Percentiles rank a stretch among this genome's conserved stretches.
Evolutionary conservation across 1,140 invertebrate species (phyloP).

Genomic region (Trichonephila clavata): DNA sequence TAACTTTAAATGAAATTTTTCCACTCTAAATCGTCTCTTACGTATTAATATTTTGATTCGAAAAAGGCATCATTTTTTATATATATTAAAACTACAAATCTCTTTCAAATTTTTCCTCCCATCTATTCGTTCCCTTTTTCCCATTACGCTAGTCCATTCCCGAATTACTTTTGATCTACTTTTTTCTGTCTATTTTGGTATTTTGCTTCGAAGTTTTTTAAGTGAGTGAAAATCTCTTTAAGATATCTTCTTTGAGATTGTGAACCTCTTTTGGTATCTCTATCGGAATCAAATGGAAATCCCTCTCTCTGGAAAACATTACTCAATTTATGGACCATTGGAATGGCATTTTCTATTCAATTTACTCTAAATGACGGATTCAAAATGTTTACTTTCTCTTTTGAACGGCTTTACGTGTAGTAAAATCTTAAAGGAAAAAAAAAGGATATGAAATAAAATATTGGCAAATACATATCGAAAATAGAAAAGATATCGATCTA

Average conservation of each 20-base stretch:
- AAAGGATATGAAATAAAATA: not conserved
- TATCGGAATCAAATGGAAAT: not conserved
- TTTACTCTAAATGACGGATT: not conserved
- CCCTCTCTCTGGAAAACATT: not conserved
- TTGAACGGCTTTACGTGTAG: too few species aligned
- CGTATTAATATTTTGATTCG: too few species aligned
- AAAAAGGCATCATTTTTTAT: too few species aligned
- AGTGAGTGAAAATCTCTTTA: slow-evolving; percentile 22
- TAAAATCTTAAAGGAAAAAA: not conserved
- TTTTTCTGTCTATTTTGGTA: not conserved
- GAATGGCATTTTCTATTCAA: not conserved
- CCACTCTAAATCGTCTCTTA: too few species aligned
- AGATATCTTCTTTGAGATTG: not conserved
- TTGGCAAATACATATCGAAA: too few species aligned
- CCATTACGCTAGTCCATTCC: not conserved
- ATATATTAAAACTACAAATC: too few species aligned
- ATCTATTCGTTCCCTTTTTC: not conserved
- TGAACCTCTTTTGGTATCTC: not conserved
- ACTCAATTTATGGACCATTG: not conserved
- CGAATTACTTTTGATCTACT: not conserved
- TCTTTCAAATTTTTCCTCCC: too few species aligned
- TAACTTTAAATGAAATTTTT: too few species aligned
- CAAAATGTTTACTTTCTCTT: slow-evolving; percentile 10
- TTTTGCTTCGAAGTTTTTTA: not conserved
- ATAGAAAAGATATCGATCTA: too few species aligned